Percentiles rank a stretch among this genome's conserved stretches.
These are phyloP conservation scores for Lagocephalus sceleratus DNA, from an alignment of 2,797 vertebrate species.

Conservation along the genomic window DNA sequence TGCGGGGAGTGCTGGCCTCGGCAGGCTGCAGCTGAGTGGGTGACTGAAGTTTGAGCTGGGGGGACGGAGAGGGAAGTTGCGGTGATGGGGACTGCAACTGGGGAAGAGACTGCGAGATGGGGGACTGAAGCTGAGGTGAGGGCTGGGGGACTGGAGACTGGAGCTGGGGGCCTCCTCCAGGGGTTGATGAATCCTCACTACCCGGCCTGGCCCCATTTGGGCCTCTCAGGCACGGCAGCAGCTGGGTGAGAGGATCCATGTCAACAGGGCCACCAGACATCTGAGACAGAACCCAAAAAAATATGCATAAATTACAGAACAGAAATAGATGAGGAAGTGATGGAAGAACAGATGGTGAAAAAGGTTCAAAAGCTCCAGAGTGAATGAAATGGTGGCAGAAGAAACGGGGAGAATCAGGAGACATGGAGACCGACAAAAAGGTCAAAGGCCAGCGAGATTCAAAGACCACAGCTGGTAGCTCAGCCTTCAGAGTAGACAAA, in stretches of 20 bases:
- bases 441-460: slow-evolving; percentile 58
- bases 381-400: slow-evolving; percentile 9
- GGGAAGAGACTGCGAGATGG: slow-evolving; percentile 46
- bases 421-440: slow-evolving; percentile 35
- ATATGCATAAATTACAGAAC: neutral
- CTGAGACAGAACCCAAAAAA: slow-evolving; percentile 53
- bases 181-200: slow-evolving; percentile 42
- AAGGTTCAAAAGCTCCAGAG: slow-evolving; percentile 12
- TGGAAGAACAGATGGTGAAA: slow-evolving; percentile 4
- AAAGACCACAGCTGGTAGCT: slow-evolving; percentile 53
- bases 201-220: slow-evolving; percentile 60
- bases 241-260: slow-evolving; percentile 83
- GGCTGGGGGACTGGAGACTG: slow-evolving; percentile 55
- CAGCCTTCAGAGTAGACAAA: slow-evolving; percentile 47
- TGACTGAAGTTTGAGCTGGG: slow-evolving; percentile 64
- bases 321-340: neutral
- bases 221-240: slow-evolving; percentile 83
- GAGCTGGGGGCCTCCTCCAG: slow-evolving; percentile 52
- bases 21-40: slow-evolving; percentile 62
- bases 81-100: slow-evolving; percentile 62
- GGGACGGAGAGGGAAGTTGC: slow-evolving; percentile 62
- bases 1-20: slow-evolving; percentile 66
- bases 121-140: slow-evolving; percentile 57
- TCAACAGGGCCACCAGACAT: slow-evolving; percentile 77
- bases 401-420: slow-evolving; percentile 6